Evolutionary conservation across 2,113 vertebrate genomes (phyloP).

Genomic region (Pygathrix nemaeus): DNA sequence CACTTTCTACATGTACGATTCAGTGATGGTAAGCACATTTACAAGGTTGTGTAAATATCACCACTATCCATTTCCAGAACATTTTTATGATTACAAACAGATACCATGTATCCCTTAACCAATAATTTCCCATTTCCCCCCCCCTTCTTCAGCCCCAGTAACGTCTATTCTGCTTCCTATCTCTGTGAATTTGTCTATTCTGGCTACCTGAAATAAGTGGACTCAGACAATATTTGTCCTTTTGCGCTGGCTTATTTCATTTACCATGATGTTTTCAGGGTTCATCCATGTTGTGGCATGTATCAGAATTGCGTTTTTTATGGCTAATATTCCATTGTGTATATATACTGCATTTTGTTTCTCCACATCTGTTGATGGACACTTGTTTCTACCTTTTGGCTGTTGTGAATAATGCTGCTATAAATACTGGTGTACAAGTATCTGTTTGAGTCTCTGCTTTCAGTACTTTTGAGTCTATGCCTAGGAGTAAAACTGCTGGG

Average conservation of each 20-base stretch:
- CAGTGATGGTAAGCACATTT: background rate
- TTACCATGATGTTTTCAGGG: background rate
- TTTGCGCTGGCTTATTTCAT: background rate
- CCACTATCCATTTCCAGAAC: background rate
- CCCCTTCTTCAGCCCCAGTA: background rate
- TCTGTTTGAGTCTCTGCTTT: background rate
- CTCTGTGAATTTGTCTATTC: background rate
- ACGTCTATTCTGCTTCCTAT: background rate
- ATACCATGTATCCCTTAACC: background rate
- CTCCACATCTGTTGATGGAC: background rate
- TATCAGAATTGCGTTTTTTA: background rate
- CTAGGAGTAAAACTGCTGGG: background rate
- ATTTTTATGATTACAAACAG: background rate
- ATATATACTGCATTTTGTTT: background rate
- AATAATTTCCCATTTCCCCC: background rate
- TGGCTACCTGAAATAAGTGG: background rate
- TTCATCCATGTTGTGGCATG: background rate
- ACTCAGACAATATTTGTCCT: background rate
- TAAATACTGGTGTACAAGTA: background rate
- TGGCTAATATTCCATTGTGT: background rate
- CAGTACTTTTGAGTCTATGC: background rate
- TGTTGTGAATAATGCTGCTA: background rate
- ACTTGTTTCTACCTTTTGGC: background rate
- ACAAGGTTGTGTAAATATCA: background rate
- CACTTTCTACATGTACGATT: background rate